Base-by-base conservation (phyloP, 2,888 invertebrate species). In the Ectropis crepuscularia region DNA sequence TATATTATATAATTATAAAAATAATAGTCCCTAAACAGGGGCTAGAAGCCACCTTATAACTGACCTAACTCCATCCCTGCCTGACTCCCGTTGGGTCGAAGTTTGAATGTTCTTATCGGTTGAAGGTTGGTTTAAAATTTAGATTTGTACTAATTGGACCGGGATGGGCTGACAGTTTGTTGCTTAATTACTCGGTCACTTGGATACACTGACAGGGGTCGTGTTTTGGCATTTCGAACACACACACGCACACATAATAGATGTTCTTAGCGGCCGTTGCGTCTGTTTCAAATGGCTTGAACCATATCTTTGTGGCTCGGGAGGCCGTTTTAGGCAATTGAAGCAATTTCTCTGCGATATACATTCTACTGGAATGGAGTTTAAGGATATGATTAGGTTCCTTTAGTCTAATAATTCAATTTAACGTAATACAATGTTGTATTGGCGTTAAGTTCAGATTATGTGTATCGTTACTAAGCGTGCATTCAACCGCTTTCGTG, bases 81-180 rank as follows among this genome's bases (percentile, higher is more conserved):
- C 47, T 9, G 10, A 53, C 57, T 53, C 67, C 66, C 65, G 62
- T 53, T 51, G 64, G 68, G 69, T 68, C 68, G 43, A 61, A 70
- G 72, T 72, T 72, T 69, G 50, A 64, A 66, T 70, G 70, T 67
- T 72, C 69, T 70, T 72, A 70, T 68, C 69, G 50, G 51, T 61
- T 42, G 54, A 65, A 69, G 61, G 61, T 63, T 65, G 61, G 68
- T 53, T 69, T 66, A 61, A 63, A 70, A 68, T 68, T 67, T 68
- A 64, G 63, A 68, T 69, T 61, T 50, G 43, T 42, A 67, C 60
- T 65, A 63, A 70, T 59, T 65, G 65, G 60, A 53, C 42, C 45
- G 67, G 54, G 67, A 65, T 53, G 53, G 61, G 50, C 43, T 61
- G 63, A 63, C 65, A 65, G 57, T 60, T 67, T 61, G 63, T 61